Base-by-base conservation (phyloP, 2,797 vertebrate species). In the Clamator glandarius region DNA sequence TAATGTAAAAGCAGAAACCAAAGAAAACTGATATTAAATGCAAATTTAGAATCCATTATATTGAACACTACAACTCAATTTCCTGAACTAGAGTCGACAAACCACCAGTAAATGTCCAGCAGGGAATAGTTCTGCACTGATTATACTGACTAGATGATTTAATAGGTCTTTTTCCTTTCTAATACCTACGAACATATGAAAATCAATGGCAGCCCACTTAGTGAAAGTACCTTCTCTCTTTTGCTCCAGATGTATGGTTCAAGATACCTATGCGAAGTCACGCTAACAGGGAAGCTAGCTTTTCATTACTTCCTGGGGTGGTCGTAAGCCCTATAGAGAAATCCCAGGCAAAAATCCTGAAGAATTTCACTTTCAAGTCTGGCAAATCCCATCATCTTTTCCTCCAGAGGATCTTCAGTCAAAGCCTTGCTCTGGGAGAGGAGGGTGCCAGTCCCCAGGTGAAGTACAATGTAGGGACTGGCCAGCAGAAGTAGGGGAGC, bases 1-100 rank as follows among this genome's bases (percentile, higher is more conserved):
- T 96, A 95, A 93, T 95, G 92, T 79, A 96, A 91, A 86, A 96
- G 93, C 85, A 79, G 93, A 95, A 96, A 86, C 89, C 92, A 90
- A 93, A 88, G 93, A 94, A 95, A 97, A 96, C 74, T 92, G 87
- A 88, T 96, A 96, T 95, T 95, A 95, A 96, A 90, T 95, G 89
- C 90, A 92, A 93, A 90, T 94, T 92, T 51, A 94, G 91, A 83
- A 92, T 89, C 91, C 73, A 95, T 95, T 95, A 76, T 89, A 94
- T 89, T 92, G 94, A 95, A 88, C 77, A 58, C 80, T 90, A 90
- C 89, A 94, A 79, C 69, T 95, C 92, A 90, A 93, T 95, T 97
- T 97, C 94, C 95, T 96, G 96, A 95, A 92, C 89, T 84, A 31
- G 79, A 88, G 76, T 90, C 97, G 94, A 96, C 93, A 96, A 95